Percentiles rank a stretch among this genome's conserved stretches.
Evolutionary conservation across 64 coral and sea anemone genomes (phyloP).

Genomic region (Pocillopora damicornis): DNA sequence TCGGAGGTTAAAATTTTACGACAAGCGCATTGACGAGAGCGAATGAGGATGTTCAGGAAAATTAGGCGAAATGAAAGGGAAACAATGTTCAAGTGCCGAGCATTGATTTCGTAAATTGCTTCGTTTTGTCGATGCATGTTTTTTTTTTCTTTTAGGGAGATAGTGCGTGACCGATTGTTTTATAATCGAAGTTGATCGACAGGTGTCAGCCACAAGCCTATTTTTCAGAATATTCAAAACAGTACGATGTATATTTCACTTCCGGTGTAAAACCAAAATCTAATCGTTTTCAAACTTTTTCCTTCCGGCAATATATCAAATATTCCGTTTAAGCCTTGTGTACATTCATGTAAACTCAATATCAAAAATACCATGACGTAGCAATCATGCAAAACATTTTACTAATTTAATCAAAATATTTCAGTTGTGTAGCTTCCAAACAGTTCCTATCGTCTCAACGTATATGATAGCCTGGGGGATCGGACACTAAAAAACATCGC

Average conservation of each 20-base stretch:
- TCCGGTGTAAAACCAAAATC: not conserved
- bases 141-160: not conserved
- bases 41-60: no score
- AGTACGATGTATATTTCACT: not conserved
- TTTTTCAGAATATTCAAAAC: not conserved
- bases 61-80: not conserved
- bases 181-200: not conserved
- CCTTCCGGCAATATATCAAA: not conserved
- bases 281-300: not conserved
- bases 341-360: not conserved
- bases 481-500: not conserved
- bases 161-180: not conserved
- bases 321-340: not conserved
- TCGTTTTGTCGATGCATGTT: not conserved
- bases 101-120: not conserved
- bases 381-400: not conserved
- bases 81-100: not conserved
- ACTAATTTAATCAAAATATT: not conserved
- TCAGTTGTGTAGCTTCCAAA: not conserved
- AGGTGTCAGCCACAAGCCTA: not conserved
- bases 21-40: no score
- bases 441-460: not conserved
- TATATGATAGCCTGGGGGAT: not conserved
- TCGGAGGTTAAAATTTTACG: no score
- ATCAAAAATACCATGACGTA: conserved; percentile 2